Base-by-base conservation (phyloP, 2,797 vertebrate species). In the Chrysocyon brachyurus region DNA sequence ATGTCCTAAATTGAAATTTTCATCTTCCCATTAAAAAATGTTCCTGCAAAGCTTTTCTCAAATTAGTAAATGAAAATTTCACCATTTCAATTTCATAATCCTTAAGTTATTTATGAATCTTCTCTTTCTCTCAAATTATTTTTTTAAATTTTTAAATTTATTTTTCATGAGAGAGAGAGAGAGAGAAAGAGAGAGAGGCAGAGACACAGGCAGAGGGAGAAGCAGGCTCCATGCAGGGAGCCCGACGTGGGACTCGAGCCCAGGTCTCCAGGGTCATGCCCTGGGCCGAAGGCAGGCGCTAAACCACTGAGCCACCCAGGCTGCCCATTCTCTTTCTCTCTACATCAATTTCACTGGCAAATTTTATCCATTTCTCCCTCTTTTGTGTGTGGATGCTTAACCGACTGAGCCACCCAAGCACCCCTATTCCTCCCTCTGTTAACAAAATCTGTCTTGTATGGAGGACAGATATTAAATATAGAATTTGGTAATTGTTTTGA, bases 391-490 rank as follows among this genome's bases (percentile, higher is more conserved):
- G 40, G 7, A 46, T 46, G 40, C 40, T 46, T 7, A 46, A 46
- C 40, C 1, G 40, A 46, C 40, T 46, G 40, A 46, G 40, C 40
- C 40, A 46, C 40, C 40, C 40, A 46, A 46, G 40, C 40, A 46
- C 40, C 40, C 1, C 40, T 46, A 46, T 46, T 46, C 40, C 40
- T 46, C 40, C 40, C 7, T 46, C 40, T 46, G 40, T 46, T 46
- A 46, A 46, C 40, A 56, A 79, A 66, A 54, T 79, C n/a, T 31
- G 1, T 46, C 11, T 84, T 33, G 1, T 36, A 26, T 22, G 56
- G 63, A 46, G 94, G 14, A 94, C 33, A 46, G 26, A 61, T 63
- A 72, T 5, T 89, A 33, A 79, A 36, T 3, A 73, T 14, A 96
- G 28, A 6, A 61, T 70, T 57, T 26, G 22, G 22, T 3, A 59